Base-by-base conservation (phyloP, 2,797 vertebrate species). In the Carapus acus region DNA sequence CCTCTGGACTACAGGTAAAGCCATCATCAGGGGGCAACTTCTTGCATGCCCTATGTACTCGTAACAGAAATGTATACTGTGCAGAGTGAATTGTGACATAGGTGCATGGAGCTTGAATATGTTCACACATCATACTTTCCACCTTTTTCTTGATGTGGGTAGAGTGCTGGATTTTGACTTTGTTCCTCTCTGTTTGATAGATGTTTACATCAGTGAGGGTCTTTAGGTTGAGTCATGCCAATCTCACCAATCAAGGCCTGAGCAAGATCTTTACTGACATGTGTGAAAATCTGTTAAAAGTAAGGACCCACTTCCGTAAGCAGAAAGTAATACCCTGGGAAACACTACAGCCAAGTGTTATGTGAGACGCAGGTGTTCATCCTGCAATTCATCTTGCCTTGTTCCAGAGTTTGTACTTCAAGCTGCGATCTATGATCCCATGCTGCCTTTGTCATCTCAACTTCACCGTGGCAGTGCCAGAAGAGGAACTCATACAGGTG, bases 121-220 rank as follows among this genome's bases (percentile, higher is more conserved):
- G n/a, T n/a, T n/a, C n/a, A n/a, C n/a, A n/a, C n/a, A n/a, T n/a
- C n/a, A n/a, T n/a, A n/a, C n/a, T n/a, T n/a, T n/a, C n/a, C n/a
- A 27, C 24, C 24, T 45, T 39, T 49, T 47, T 40, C 20, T 21
- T 14, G 20, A 16, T 43, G 1, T 16, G 23, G 74, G 44, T n/a
- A n/a, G n/a, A n/a, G n/a, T n/a, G n/a, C n/a, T n/a, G 29, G 60
- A 7, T 11, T 4, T 51, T 64, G 13, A 65, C 11, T 50, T 7
- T 40, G 27, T 54, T 5, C 53, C 39, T 65, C 47, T 22, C 19
- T 55, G 12, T 71, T 74, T 67, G 62, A 60, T 73, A 99, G 96
- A 99, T 99, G 96, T 99, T 99, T 84, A 93, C 94, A 22, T 94
- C 96, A 1, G 96, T 99, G 54, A 89, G 96, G 79, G 94, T 97